Base-by-base conservation (phyloP, 2,888 invertebrate genomes). In the Eudemis profundana region DNA sequence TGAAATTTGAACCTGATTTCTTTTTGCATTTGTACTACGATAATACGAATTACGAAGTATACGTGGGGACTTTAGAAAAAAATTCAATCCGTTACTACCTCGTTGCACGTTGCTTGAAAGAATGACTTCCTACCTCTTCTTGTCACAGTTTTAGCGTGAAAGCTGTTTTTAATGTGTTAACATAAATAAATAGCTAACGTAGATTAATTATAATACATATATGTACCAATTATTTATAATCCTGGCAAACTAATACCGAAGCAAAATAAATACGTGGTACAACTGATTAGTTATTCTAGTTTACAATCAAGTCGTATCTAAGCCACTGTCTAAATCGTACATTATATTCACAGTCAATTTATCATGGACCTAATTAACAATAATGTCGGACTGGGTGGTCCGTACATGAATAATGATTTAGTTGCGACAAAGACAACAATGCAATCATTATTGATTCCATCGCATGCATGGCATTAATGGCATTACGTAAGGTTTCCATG, bases 361-460 rank as follows among this genome's bases (percentile, higher is more conserved):
- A 59, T 64, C 51, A 50, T 21, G 3, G 3, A 64, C 4, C 50
- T 57, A 23, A 57, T 64, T 64, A 57, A 19, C 44, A 59, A 59
- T 44, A 51, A 51, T 59, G 57, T 46, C 59, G 59, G 36, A 4
- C 49, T 44, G 64, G 64, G 64, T 64, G 64, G 64, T 51, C 64
- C 19, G 27, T 21, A 15, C n/a, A 23, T 51, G 59, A 59, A 27
- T 51, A 59, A 51, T 51, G 64, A 59, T 64, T 50, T 59, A 51
- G 57, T 59, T 59, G 50, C 50, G 33, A 57, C 64, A 40, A 63
- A 40, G 40, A 46, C 21, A 29, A 50, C 56, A 57, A 63, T 57
- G 57, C 50, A 57, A 64, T 59, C 59, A 44, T 44, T 64, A 64
- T 59, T 59, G 64, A 59, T 59, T 64, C 42, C 36, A 50, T 57